Evolutionary conservation across 1,140 invertebrate species (phyloP).

Genomic region (Diabrotica virgifera): DNA sequence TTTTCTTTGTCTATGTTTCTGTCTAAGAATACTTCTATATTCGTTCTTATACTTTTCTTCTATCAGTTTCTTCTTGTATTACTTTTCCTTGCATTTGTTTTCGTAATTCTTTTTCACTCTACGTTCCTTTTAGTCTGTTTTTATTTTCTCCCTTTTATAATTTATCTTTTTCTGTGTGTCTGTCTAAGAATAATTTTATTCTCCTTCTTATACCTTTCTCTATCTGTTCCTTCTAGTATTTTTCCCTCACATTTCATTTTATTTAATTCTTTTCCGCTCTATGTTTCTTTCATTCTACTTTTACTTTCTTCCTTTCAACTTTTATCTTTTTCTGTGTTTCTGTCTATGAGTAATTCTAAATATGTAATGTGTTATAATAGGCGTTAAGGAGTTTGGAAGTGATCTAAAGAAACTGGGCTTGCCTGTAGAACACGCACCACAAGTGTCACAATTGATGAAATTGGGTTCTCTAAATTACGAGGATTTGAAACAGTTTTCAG

Average conservation of each 20-base stretch:
- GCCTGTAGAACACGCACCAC: constrained; percentile 95
- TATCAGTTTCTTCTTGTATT: no score
- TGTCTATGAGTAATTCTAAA: not conserved
- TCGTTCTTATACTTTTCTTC: no score
- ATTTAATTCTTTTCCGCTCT: no score
- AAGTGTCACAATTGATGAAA: constrained; percentile 95
- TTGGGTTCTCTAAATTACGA: constrained; percentile 86
- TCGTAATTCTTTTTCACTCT: no score
- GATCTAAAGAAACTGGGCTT: constrained; percentile 89
- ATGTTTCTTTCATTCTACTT: no score
- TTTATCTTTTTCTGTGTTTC: not conserved
- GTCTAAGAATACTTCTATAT: not conserved
- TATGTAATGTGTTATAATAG: constrained; percentile 24
- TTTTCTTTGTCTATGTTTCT: not conserved
- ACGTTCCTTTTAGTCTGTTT: no score
- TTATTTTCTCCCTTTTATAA: no score
- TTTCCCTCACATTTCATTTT: no score
- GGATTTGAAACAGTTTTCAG: constrained; percentile 88
- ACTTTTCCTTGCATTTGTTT: no score
- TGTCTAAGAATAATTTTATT: not conserved
- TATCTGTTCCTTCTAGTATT: no score
- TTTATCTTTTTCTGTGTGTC: not conserved
- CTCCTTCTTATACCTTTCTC: no score
- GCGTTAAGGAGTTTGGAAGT: constrained; percentile 84
- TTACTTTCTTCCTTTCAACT: no score